phyloP scores from a whole-genome alignment of 1,140 invertebrate genomes.

The Solenopsis fugax region DNA sequence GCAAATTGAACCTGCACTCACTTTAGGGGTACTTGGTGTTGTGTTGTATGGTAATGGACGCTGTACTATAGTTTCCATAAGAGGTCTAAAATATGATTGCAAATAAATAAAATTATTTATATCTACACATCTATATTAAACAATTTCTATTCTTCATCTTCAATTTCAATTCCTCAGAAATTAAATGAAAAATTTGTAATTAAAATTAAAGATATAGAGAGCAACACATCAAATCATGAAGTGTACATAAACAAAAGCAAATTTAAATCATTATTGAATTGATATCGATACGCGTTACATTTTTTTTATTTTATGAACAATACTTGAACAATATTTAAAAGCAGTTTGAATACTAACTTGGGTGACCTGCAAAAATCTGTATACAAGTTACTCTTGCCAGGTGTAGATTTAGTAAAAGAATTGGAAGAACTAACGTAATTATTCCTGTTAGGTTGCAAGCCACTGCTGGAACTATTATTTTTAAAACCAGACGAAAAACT shows the following conservation, averaged over 20 bases:
- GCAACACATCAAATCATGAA: background rate
- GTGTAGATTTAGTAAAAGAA: constrained; percentile 19
- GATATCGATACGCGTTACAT: background rate
- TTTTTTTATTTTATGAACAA: background rate
- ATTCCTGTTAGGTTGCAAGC: background rate
- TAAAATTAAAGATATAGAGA: background rate
- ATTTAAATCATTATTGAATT: background rate
- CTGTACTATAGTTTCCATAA: constrained; percentile 37
- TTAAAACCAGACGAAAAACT: background rate
- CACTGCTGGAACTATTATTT: background rate
- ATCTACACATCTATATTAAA: background rate
- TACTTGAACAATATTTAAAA: background rate
- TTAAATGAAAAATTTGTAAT: background rate
- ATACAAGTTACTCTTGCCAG: constrained; percentile 18
- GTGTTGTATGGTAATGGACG: background rate
- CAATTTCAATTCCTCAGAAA: background rate
- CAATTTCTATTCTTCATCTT: background rate
- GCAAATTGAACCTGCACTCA: constrained; percentile 27
- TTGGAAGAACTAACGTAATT: background rate
- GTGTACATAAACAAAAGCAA: background rate
- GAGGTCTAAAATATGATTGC: constrained; percentile 49
- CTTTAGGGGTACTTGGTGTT: constrained; percentile 61
- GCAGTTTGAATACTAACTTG: background rate
- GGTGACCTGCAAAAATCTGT: constrained; percentile 56
- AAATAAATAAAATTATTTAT: background rate